A percentile compares a stretch with the other conserved stretches of the same genome.
phyloP scores from a whole-genome alignment of 2,888 invertebrate species.

The Drosophila lutescens region DNA sequence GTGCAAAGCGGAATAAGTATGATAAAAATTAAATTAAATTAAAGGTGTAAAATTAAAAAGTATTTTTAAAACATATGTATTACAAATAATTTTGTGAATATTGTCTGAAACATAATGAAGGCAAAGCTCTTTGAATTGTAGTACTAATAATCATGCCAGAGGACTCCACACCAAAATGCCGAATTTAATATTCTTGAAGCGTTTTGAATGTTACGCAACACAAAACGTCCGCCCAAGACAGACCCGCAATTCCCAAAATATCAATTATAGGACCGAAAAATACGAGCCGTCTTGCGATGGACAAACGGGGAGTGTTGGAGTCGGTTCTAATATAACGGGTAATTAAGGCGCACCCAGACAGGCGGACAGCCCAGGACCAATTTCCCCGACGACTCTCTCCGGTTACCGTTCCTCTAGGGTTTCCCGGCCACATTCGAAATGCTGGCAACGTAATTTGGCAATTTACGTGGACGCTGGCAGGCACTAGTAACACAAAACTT shows the following conservation, averaged over 20 bases:
- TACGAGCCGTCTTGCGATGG: conserved; percentile 54
- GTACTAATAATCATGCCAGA: background rate
- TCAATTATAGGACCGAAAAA: conserved; percentile 73
- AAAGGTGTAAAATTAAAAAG: too few species aligned
- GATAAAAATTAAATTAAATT: too few species aligned
- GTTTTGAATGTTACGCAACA: conserved; percentile 58
- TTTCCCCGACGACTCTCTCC: conserved; percentile 3
- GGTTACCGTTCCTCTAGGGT: conserved; percentile 34
- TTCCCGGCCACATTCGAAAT: conserved; percentile 64
- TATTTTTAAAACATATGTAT: too few species aligned
- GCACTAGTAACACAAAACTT: conserved; percentile 69
- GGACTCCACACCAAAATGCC: background rate
- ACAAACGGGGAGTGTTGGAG: conserved; percentile 7
- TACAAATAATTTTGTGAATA: too few species aligned
- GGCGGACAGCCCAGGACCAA: conserved; percentile 6
- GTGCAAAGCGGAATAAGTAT: too few species aligned
- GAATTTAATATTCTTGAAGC: conserved; percentile 72
- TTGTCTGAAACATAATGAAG: too few species aligned
- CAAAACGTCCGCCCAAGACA: conserved; percentile 32
- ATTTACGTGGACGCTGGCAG: conserved; percentile 67
- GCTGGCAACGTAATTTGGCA: conserved; percentile 72
- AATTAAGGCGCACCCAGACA: conserved; percentile 61
- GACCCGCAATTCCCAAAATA: conserved; percentile 66
- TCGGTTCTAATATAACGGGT: conserved; percentile 68
- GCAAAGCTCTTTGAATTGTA: background rate